Conservation (phyloP, 2,113 vertebrate species). For the Seriola rivoliana region DNA sequence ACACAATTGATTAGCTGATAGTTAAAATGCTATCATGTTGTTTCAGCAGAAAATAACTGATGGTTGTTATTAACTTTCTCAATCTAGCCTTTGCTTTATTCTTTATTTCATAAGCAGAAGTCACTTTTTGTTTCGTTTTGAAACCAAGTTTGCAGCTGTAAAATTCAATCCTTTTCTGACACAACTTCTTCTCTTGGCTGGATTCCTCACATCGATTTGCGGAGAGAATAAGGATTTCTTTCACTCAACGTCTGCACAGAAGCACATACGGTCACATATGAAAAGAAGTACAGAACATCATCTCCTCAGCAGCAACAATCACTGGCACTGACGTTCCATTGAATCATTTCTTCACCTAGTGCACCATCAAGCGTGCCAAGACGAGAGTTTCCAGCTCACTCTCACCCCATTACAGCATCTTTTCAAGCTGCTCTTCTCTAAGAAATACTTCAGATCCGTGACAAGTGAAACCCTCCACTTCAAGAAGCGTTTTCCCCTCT, state of each 20-base stretch:
- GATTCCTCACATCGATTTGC: slow-evolving; percentile 6
- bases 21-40: slow-evolving; percentile 3
- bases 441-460: slow-evolving; percentile 16
- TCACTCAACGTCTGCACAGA: background rate
- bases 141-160: background rate
- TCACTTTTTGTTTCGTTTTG: background rate
- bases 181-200: background rate
- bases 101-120: background rate
- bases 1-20: slow-evolving; percentile 30
- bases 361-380: slow-evolving; percentile 15
- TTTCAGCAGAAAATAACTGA: slow-evolving; percentile 8
- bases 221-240: background rate
- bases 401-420: slow-evolving; percentile 29
- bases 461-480: slow-evolving; percentile 8
- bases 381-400: slow-evolving; percentile 4
- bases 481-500: background rate
- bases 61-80: slow-evolving; percentile 33
- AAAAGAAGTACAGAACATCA: slow-evolving; percentile 16
- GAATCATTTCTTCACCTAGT: slow-evolving; percentile 16
- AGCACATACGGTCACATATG: background rate
- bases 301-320: slow-evolving; percentile 20
- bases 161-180: background rate
- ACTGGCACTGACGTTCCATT: slow-evolving; percentile 27
- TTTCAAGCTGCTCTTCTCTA: slow-evolving; percentile 5
- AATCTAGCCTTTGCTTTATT: background rate